Evolutionary conservation across 2,113 vertebrate species (phyloP).

Genomic region (Ameiurus melas): DNA sequence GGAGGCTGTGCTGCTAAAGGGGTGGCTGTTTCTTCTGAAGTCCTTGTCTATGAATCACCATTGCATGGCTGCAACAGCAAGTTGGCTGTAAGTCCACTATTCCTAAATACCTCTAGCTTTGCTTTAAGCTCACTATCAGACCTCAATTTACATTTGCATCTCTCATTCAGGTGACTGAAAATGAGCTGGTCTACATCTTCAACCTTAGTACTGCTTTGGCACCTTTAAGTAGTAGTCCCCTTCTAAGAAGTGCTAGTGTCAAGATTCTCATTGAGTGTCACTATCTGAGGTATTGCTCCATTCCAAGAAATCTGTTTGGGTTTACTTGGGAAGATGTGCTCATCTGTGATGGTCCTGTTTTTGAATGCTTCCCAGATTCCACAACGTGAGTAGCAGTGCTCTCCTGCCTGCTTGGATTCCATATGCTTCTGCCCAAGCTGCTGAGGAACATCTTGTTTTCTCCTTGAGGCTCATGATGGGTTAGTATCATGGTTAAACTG

Average conservation of each 20-base stretch:
- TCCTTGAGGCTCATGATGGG: conserved; percentile 65
- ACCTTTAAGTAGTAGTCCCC: conserved; percentile 45
- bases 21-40: conserved; percentile 5
- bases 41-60: conserved; percentile 55
- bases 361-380: conserved; percentile 21
- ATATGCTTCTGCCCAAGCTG: conserved; percentile 13
- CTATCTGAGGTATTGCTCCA: conserved; percentile 62
- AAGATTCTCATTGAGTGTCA: conserved; percentile 61
- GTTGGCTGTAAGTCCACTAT: conserved; percentile 31
- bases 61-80: conserved; percentile 39
- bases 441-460: conserved; percentile 58
- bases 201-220: conserved; percentile 56
- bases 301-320: neutral
- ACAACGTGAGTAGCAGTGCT: conserved; percentile 60
- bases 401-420: conserved; percentile 59
- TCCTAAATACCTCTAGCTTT: neutral
- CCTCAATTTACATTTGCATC: neutral
- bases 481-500: neutral
- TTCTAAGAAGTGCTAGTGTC: conserved; percentile 59
- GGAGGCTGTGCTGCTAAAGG: conserved; percentile 58
- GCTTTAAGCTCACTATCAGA: too few relatives aligned
- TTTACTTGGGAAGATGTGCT: neutral
- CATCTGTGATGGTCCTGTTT: too few relatives aligned
- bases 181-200: conserved; percentile 63
- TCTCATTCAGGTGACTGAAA: conserved; percentile 59